phyloP scores from a whole-genome alignment of 2,888 invertebrate species.

The Pristionchus mayeri region DNA sequence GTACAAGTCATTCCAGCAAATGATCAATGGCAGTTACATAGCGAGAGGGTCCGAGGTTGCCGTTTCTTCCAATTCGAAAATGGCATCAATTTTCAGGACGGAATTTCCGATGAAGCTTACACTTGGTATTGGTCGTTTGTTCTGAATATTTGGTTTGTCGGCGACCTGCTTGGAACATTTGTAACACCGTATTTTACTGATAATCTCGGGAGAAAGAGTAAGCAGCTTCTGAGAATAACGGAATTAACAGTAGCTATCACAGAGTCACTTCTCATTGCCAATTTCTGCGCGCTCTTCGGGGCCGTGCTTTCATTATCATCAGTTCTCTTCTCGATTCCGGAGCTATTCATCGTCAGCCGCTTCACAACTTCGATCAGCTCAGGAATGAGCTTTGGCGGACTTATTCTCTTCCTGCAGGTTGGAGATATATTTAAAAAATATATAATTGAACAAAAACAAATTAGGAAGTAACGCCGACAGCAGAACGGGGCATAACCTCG shows the following conservation, averaged over 20 bases:
- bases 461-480: constrained; percentile 64
- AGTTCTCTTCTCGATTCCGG: constrained; percentile 52
- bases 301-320: constrained; percentile 10
- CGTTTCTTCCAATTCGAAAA: too few relatives aligned
- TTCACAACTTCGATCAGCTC: constrained; percentile 59
- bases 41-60: constrained; percentile 51
- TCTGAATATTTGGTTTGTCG: constrained; percentile 68
- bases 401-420: constrained; percentile 66
- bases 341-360: constrained; percentile 61
- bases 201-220: constrained; percentile 56
- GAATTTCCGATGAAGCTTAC: constrained; percentile 54
- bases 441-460: too few relatives aligned
- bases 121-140: constrained; percentile 64
- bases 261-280: constrained; percentile 59
- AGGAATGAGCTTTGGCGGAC: constrained; percentile 64
- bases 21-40: constrained; percentile 64
- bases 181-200: constrained; percentile 59
- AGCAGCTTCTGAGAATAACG: neutral
- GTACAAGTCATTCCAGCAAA: constrained; percentile 55
- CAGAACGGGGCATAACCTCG: constrained; percentile 58
- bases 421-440: neutral
- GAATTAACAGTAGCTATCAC: too few relatives aligned
- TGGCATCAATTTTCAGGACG: constrained; percentile 46
- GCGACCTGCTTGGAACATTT: constrained; percentile 61
- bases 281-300: constrained; percentile 52